Percentiles rank a stretch among this genome's conserved stretches.
These are phyloP conservation scores for Lathronympha strigana DNA, from an alignment of 2,888 invertebrate species.

Conservation along the genomic window DNA sequence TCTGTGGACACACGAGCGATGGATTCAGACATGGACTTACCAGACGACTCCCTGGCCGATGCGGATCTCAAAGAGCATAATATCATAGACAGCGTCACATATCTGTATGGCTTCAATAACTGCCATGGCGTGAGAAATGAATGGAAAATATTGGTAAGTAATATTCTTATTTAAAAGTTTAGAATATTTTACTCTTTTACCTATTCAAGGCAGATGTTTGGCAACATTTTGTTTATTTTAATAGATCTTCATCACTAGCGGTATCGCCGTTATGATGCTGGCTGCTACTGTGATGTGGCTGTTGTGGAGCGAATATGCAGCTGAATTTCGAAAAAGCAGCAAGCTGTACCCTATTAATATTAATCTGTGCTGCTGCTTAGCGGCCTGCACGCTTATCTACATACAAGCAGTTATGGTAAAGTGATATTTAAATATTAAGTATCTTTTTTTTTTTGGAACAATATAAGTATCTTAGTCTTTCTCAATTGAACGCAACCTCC, in stretches of 20 bases:
- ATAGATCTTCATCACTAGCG: conserved; percentile 74
- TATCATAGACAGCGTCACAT: conserved; percentile 89
- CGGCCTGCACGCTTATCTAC: conserved; percentile 85
- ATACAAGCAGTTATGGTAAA: conserved; percentile 87
- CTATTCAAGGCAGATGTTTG: no score
- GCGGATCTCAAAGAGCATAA: conserved; percentile 88
- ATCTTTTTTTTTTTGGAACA: not conserved
- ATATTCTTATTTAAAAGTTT: not conserved
- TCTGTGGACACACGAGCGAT: conserved; percentile 61
- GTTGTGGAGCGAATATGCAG: conserved; percentile 70
- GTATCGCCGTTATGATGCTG: conserved; percentile 63
- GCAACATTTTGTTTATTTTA: conserved; percentile 21
- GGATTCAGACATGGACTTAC: conserved; percentile 81
- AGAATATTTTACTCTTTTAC: no score
- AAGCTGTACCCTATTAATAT: conserved; percentile 84
- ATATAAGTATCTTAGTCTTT: not conserved
- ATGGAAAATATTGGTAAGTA: conserved; percentile 78
- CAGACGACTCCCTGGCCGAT: conserved; percentile 86
- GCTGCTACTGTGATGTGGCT: conserved; percentile 68
- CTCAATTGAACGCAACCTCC: not conserved
- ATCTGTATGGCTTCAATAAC: conserved; percentile 86
- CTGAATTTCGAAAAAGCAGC: conserved; percentile 73
- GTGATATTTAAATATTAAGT: not conserved
- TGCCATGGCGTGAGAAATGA: conserved; percentile 77
- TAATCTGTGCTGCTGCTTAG: conserved; percentile 85